phyloP scores from a whole-genome alignment of 2,888 invertebrate species.

The Acronicta psi region DNA sequence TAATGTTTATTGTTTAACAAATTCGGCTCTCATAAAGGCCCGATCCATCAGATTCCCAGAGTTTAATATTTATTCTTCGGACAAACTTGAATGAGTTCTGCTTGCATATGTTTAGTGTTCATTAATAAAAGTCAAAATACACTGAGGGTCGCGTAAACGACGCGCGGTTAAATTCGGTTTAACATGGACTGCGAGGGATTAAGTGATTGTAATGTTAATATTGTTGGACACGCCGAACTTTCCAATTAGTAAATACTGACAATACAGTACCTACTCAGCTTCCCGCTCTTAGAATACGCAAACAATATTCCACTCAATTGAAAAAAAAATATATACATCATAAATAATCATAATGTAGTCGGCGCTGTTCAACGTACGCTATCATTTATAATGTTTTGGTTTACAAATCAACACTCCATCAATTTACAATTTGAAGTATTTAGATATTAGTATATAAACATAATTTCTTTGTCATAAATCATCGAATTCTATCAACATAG shows the following conservation, averaged over 20 bases:
- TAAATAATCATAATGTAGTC: conserved; percentile 30
- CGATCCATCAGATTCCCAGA: conserved; percentile 59
- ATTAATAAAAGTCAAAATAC: conserved; percentile 70
- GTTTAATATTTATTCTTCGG: conserved; percentile 58
- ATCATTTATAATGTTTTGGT: conserved; percentile 37
- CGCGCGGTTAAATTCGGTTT: conserved; percentile 28
- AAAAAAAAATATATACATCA: conserved; percentile 11
- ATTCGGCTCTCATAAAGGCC: conserved; percentile 63
- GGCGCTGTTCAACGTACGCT: conserved; percentile 30
- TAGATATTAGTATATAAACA: conserved; percentile 36
- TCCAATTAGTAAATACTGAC: conserved; percentile 15
- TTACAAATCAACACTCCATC: conserved; percentile 46
- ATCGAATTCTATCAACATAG: conserved; percentile 41
- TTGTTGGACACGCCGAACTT: conserved; percentile 29
- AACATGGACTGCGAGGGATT: conserved; percentile 40
- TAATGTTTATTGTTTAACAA: conserved; percentile 75
- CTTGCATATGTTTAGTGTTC: conserved; percentile 73
- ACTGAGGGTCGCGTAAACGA: conserved; percentile 46
- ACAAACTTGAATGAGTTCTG: conserved; percentile 55
- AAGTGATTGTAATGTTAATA: conserved; percentile 53
- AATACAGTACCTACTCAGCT: conserved; percentile 2
- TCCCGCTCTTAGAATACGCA: conserved; percentile 4
- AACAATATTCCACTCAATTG: conserved; percentile 19
- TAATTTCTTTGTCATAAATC: conserved; percentile 51
- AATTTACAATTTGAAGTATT: conserved; percentile 41